phyloP scores from a whole-genome alignment of 2,113 vertebrate species.

The Coryphaenoides rupestris region DNA sequence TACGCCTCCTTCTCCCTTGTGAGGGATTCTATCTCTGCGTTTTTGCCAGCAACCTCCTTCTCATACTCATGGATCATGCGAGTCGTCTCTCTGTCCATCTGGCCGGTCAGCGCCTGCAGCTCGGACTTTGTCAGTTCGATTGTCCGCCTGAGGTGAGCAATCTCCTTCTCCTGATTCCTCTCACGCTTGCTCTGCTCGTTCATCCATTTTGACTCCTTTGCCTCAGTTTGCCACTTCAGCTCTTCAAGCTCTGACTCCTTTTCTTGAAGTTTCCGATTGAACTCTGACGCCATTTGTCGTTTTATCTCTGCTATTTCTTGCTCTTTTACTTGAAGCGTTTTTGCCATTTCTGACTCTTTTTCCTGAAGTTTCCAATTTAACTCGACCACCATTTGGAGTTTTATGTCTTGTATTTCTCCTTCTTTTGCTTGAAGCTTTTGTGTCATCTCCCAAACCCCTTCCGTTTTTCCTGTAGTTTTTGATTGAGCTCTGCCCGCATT shows the following conservation, averaged over 20 bases:
- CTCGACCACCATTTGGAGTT: too few relatives aligned
- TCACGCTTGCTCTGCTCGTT: conserved; percentile 44
- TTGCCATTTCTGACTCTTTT: too few relatives aligned
- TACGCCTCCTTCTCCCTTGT: conserved; percentile 30
- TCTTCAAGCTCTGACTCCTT: conserved; percentile 17
- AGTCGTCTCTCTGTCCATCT: conserved; percentile 56
- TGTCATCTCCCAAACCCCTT: too few relatives aligned
- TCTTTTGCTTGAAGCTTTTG: too few relatives aligned
- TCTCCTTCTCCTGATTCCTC: conserved; percentile 30
- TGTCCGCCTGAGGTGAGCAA: conserved; percentile 34
- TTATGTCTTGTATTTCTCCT: too few relatives aligned
- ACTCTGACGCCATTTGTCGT: too few relatives aligned
- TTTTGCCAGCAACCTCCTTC: conserved; percentile 30
- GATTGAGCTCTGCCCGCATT: too few relatives aligned
- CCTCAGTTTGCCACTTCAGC: conserved; percentile 19
- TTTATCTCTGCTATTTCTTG: too few relatives aligned
- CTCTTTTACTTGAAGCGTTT: too few relatives aligned
- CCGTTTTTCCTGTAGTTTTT: too few relatives aligned
- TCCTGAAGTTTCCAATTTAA: too few relatives aligned
- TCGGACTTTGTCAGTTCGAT: conserved; percentile 54
- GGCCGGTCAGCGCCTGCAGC: conserved; percentile 48
- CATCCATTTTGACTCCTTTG: conserved; percentile 31
- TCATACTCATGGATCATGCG: conserved; percentile 56
- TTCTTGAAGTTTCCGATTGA: too few relatives aligned
- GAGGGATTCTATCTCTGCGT: conserved; percentile 10